These are phyloP conservation scores for Pheosia gnoma DNA, from an alignment of 2,888 invertebrate genomes.

Conservation along the genomic window DNA sequence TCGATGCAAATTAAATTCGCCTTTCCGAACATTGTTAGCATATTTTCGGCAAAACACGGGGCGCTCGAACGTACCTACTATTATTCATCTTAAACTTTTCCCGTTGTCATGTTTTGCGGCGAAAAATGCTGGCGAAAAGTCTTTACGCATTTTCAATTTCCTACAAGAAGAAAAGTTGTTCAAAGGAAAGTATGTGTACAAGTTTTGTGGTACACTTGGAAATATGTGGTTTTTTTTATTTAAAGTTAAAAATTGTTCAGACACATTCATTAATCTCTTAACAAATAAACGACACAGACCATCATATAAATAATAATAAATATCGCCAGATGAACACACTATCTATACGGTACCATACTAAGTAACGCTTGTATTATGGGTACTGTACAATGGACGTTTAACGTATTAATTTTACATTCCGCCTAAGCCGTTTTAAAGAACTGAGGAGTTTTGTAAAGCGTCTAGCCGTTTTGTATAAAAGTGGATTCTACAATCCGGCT, in stretches of 20 bases:
- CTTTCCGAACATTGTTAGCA: constrained; percentile 20
- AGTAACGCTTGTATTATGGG: too few relatives aligned
- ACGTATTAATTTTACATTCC: too few relatives aligned
- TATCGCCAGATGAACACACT: background rate
- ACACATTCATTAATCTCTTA: too few relatives aligned
- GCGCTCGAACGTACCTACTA: constrained; percentile 17
- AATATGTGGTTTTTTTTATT: too few relatives aligned
- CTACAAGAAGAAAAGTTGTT: constrained; percentile 22
- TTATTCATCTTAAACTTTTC: constrained; percentile 31
- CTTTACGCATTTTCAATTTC: constrained; percentile 34
- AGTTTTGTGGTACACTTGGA: constrained; percentile 16
- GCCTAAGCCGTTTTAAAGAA: too few relatives aligned
- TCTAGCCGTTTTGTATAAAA: too few relatives aligned
- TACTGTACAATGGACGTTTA: too few relatives aligned
- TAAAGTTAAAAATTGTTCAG: too few relatives aligned
- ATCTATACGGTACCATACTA: too few relatives aligned
- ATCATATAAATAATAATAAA: background rate
- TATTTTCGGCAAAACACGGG: constrained; percentile 21
- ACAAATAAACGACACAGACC: too few relatives aligned
- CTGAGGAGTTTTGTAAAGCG: too few relatives aligned
- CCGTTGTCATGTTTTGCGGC: constrained; percentile 27
- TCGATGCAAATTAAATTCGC: constrained; percentile 28
- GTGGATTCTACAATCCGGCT: too few relatives aligned
- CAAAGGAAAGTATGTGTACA: constrained; percentile 18
- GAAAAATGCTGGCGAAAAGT: constrained; percentile 13